Base-by-base conservation (phyloP, 2,113 vertebrate genomes). In the Cepphus grylle region DNA sequence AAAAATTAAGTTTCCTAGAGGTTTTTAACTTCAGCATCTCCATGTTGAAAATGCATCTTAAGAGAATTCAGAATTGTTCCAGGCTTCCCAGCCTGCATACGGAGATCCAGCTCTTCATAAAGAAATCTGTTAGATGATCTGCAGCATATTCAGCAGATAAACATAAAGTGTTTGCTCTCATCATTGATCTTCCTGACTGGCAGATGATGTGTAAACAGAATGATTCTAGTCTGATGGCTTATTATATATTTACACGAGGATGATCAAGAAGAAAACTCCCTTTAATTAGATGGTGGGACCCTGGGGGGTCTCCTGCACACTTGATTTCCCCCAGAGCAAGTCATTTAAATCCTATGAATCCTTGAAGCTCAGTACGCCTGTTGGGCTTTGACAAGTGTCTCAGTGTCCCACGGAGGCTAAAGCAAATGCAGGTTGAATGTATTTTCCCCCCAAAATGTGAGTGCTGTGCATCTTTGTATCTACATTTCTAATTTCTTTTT, bases 71-170 rank as follows among this genome's bases (percentile, higher is more conserved):
- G 72, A 94, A 92, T 50, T 94, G 58, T 79, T 81, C 8, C 20
- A 80, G 73, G 56, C 38, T 71, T 90, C 82, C 50, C 65, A 82
- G 81, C 19, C 52, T 58, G 55, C 53, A 58, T 95, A 23, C 23
- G 52, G 22, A 90, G 55, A 89, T 77, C 27, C 42, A 50, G 49
- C 25, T 88, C 56, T 92, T 81, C 40, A 83, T 77, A 85, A 91
- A 92, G 61, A 94, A 97, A 87, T 38, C 55, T 83, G 19, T 94
- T 91, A 94, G 91, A 96, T 91, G 42, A 94, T 96, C 76, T 92
- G 55, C 59, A 90, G 71, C 43, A 90, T 83, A 95, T 85, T 88
- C 69, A 85, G 56, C 62, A 92, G 47, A 96, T 86, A 95, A 97
- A 82, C 58, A 80, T 71, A 50, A 76, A 66, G 59, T 80, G 22